phyloP scores from a whole-genome alignment of 1,140 invertebrate species.

The Drosophila oshimai region DNA sequence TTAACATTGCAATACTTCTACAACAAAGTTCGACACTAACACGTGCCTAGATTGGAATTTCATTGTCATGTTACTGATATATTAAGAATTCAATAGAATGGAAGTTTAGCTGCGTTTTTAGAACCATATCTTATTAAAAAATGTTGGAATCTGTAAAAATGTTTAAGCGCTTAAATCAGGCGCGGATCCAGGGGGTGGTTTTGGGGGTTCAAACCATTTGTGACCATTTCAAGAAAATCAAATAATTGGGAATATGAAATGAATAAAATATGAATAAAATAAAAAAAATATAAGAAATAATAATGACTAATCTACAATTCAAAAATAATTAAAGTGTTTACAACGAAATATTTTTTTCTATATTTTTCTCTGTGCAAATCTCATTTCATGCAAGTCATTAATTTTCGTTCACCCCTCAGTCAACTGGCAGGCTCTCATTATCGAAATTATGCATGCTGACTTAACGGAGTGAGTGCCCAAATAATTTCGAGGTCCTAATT shows the following conservation, averaged over 20 bases:
- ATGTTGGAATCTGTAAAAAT: too few species aligned
- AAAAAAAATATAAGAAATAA: too few species aligned
- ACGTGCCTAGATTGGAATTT: slow-evolving; percentile 15
- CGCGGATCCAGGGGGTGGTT: too few species aligned
- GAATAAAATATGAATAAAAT: too few species aligned
- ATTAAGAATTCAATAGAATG: background rate
- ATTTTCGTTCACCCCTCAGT: background rate
- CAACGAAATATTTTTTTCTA: background rate
- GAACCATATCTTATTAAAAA: too few species aligned
- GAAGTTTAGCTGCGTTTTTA: background rate
- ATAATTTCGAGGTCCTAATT: slow-evolving; percentile 29
- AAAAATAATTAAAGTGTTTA: too few species aligned
- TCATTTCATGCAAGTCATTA: background rate
- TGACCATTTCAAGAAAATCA: too few species aligned
- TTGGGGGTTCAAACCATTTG: too few species aligned
- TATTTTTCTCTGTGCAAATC: background rate
- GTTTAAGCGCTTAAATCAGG: too few species aligned
- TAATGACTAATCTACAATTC: too few species aligned
- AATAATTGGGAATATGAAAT: too few species aligned
- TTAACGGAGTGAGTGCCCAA: slow-evolving; percentile 44
- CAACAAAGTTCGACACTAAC: slow-evolving; percentile 34
- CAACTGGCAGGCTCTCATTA: slow-evolving; percentile 18
- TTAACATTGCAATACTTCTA: slow-evolving; percentile 42
- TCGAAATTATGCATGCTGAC: slow-evolving; percentile 49
- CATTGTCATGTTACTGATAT: background rate